Conservation (phyloP, 2,888 invertebrate genomes). For the Drosophila histrio region DNA sequence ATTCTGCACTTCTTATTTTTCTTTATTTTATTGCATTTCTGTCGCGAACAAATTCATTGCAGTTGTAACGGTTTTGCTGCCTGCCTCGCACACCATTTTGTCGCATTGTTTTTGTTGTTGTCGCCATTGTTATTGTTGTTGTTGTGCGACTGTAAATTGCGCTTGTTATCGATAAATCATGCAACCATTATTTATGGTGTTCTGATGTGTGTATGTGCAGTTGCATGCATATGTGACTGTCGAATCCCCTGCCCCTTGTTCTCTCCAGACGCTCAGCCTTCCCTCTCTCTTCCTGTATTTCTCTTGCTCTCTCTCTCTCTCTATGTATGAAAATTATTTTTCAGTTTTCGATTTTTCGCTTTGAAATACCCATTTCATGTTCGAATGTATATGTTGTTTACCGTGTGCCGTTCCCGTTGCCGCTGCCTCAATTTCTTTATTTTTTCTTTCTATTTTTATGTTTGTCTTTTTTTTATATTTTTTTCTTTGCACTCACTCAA, state of each 20-base stretch:
- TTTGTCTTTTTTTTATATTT: conserved; percentile 27
- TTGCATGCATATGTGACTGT: conserved; percentile 74
- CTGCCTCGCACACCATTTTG: conserved; percentile 59
- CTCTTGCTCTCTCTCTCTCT: background rate
- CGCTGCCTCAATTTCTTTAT: conserved; percentile 48
- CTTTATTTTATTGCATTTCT: conserved; percentile 71
- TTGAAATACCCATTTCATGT: conserved; percentile 78
- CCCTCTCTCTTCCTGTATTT: background rate
- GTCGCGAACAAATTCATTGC: conserved; percentile 77
- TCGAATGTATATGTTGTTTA: conserved; percentile 29
- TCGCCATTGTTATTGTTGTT: conserved; percentile 59
- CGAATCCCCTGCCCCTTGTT: conserved; percentile 7
- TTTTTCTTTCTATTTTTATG: conserved; percentile 42
- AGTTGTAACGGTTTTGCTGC: conserved; percentile 63
- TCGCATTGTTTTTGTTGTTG: conserved; percentile 58
- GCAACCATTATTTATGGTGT: conserved; percentile 83
- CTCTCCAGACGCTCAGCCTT: background rate
- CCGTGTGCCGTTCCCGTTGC: conserved; percentile 45
- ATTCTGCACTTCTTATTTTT: conserved; percentile 11
- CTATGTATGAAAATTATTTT: conserved; percentile 74
- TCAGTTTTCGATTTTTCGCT: conserved; percentile 81
- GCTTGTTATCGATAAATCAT: conserved; percentile 84
- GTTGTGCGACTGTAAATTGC: conserved; percentile 81
- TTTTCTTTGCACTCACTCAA: conserved; percentile 56
- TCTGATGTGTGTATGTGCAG: conserved; percentile 67